phyloP scores from a whole-genome alignment of 2,797 vertebrate genomes.

The Buceros bicornis region DNA sequence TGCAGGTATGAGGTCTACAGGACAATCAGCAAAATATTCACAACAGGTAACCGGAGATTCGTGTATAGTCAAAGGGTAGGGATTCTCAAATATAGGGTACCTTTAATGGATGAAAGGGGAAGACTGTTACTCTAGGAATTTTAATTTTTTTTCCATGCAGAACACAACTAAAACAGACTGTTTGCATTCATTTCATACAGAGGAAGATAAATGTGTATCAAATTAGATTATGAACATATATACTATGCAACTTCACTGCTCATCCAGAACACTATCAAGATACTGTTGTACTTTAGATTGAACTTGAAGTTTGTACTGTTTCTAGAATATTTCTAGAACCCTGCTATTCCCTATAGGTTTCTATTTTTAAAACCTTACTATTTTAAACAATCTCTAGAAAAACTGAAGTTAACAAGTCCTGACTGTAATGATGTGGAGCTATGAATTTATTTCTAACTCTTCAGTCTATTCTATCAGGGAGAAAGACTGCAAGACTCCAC shows the following conservation, averaged over 20 bases:
- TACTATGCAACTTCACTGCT: background rate
- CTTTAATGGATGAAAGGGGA: conserved; percentile 76
- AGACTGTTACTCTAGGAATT: background rate
- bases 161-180: background rate
- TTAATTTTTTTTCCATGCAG: background rate
- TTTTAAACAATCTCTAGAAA: background rate
- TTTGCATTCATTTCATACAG: rapidly evolving
- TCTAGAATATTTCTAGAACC: background rate
- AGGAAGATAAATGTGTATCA: background rate
- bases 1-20: conserved; percentile 97
- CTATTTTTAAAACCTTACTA: background rate
- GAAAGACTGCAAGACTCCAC: background rate
- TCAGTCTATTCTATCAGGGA: background rate
- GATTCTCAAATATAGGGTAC: conserved; percentile 99
- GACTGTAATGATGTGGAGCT: background rate
- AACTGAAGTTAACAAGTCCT: background rate
- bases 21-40: conserved; percentile 98
- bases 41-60: conserved; percentile 99
- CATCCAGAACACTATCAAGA: background rate
- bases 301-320: background rate
- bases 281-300: background rate
- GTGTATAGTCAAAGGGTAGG: conserved; percentile 96
- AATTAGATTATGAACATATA: background rate
- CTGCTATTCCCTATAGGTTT: background rate
- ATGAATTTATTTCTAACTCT: background rate